phyloP scores from a whole-genome alignment of 2,888 invertebrate species.

The Torymus aiolomorphi region DNA sequence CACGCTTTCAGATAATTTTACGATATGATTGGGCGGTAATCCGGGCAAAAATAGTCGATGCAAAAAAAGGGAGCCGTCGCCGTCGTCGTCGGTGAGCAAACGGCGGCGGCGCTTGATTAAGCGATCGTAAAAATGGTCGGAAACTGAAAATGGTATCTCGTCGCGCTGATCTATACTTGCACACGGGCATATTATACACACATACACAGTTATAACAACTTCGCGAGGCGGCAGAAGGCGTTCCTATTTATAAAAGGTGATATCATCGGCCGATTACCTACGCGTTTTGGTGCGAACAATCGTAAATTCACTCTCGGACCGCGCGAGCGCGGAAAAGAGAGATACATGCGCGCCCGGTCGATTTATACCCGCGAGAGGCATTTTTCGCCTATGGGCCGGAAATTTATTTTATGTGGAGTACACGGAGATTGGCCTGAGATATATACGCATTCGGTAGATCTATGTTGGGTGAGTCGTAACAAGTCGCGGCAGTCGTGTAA shows the following conservation, averaged over 20 bases:
- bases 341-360: not conserved
- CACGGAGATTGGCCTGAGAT: too few species aligned
- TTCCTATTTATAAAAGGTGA: slow-evolving; percentile 74
- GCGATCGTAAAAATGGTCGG: slow-evolving; percentile 32
- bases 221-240: slow-evolving; percentile 67
- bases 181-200: slow-evolving; percentile 3
- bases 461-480: too few species aligned
- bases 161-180: too few species aligned
- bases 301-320: slow-evolving; percentile 65
- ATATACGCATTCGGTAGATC: too few species aligned
- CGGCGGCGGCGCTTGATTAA: slow-evolving; percentile 21
- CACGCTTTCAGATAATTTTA: not conserved
- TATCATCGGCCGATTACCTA: slow-evolving; percentile 75
- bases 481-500: too few species aligned
- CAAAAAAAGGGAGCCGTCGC: not conserved
- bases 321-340: slow-evolving; percentile 20
- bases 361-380: slow-evolving; percentile 34
- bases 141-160: slow-evolving; percentile 4
- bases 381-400: slow-evolving; percentile 24
- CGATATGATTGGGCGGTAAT: slow-evolving; percentile 5
- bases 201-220: slow-evolving; percentile 53
- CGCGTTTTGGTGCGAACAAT: slow-evolving; percentile 74
- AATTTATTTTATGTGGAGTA: slow-evolving; percentile 18
- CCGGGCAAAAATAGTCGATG: not conserved
- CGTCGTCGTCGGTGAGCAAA: slow-evolving; percentile 6